Evolutionary conservation across 2,113 vertebrate species (phyloP).

Genomic region (Corvus moneduloides): DNA sequence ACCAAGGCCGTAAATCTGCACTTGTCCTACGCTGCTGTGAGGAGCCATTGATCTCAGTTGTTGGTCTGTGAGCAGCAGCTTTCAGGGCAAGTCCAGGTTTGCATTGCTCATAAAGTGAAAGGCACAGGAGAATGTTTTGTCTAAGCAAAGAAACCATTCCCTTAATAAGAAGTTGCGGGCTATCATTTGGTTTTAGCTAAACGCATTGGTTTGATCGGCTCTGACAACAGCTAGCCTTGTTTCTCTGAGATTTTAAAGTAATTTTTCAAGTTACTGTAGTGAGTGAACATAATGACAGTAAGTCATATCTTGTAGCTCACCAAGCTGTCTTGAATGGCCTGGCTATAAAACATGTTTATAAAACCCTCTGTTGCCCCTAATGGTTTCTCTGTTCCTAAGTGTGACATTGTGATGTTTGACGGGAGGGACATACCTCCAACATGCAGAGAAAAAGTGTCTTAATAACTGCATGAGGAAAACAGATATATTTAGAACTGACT

Average conservation of each 20-base stretch:
- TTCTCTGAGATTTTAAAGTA: background rate
- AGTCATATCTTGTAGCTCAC: background rate
- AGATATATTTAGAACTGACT: background rate
- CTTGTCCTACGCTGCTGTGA: background rate
- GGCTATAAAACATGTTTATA: background rate
- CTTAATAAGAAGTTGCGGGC: background rate
- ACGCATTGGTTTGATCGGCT: background rate
- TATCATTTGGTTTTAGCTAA: background rate
- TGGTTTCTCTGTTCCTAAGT: background rate
- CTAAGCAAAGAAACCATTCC: background rate
- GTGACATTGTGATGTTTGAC: fast-evolving
- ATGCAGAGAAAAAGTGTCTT: background rate
- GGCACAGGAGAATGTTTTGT: background rate
- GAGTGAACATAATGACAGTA: background rate
- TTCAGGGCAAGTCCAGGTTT: slow-evolving; percentile 20
- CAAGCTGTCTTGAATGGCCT: background rate
- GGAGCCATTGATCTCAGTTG: background rate
- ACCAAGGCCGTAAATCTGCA: background rate
- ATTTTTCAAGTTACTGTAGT: background rate
- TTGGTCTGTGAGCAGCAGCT: slow-evolving; percentile 2
- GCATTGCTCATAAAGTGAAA: background rate
- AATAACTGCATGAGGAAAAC: background rate
- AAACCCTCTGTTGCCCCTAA: background rate
- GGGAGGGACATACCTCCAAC: background rate
- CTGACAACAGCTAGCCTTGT: background rate